Evolutionary conservation across 2,113 vertebrate species (phyloP).

Genomic region (Bagarius yarrelli): DNA sequence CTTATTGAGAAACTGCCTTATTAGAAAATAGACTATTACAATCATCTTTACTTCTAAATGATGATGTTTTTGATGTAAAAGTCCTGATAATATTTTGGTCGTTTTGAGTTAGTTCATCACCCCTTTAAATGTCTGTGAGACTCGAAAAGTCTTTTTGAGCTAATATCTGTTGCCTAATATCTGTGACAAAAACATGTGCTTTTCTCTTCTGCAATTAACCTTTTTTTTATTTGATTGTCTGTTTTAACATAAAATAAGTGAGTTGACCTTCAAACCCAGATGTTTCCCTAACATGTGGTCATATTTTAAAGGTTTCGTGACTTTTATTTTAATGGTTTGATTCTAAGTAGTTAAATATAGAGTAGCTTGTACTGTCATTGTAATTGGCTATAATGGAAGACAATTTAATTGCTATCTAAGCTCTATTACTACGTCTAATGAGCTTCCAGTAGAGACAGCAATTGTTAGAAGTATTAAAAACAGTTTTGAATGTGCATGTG

Average conservation of each 20-base stretch:
- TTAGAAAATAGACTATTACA: too few relatives aligned
- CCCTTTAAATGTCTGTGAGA: not conserved
- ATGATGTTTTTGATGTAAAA: too few relatives aligned
- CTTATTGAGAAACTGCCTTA: too few relatives aligned
- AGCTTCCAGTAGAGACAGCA: not conserved
- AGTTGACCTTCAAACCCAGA: not conserved
- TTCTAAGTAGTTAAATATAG: not conserved
- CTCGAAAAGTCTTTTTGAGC: not conserved
- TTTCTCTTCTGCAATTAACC: not conserved
- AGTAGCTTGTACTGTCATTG: not conserved
- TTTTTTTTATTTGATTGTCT: not conserved
- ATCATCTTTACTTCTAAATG: too few relatives aligned
- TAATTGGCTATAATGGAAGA: not conserved
- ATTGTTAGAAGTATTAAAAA: not conserved
- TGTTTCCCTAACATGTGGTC: not conserved
- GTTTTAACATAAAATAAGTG: not conserved
- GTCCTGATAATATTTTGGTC: too few relatives aligned
- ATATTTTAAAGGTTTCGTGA: not conserved
- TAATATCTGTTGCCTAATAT: not conserved
- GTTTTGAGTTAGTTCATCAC: too few relatives aligned
- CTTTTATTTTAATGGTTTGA: not conserved
- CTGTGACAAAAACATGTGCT: not conserved
- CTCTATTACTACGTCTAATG: not conserved
- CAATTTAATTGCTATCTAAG: not conserved
- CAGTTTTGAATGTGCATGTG: not conserved